Base-by-base conservation (phyloP, 2,888 invertebrate genomes). In the Drosophila yooni region DNA sequence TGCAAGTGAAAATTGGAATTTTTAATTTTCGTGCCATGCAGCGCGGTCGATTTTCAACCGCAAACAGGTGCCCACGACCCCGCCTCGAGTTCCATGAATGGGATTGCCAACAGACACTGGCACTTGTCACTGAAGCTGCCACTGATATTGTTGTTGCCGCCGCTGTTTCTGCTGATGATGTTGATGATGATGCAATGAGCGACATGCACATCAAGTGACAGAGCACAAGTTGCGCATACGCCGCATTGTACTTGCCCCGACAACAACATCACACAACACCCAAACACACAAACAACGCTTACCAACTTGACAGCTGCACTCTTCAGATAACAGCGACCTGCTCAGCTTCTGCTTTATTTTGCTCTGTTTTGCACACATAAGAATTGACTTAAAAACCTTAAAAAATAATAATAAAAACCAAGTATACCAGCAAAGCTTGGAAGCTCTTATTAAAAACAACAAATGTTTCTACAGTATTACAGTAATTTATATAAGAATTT, bases 1-100 rank as follows among this genome's bases (percentile, higher is more conserved):
- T 77, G 84, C 89, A 90, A 90, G 89, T 89, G 89, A 88, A 88
- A 88, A 87, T 87, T 84, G 90, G 84, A 87, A 87, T 87, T 87
- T 90, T 87, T 87, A 87, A 87, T 87, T 87, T 46, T 87, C 73
- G 87, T 83, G 81, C 74, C 65, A 78, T 71, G 75, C 75, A 72
- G 70, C 72, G 69, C 76, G 62, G 76, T 69, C 89, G 89, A 83
- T 90, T 88, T 85, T 88, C 65, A 86, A 90, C 90, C 85, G 70
- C 89, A 90, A 83, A 83, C 53, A 54, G 21, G 13, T n/a, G 52
- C 60, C 29, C 29, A 43, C 43, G 46, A 53, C 61, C 57, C 59
- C 50, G 38, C 63, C 54, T 33, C 21, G 31, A 13, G n/a, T 31
- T 31, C 56, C 65, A 50, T 70, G 31, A 57, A 57, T 72, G 67